phyloP scores from a whole-genome alignment of 1,140 invertebrate genomes.

The Drosophila quadrilineata region DNA sequence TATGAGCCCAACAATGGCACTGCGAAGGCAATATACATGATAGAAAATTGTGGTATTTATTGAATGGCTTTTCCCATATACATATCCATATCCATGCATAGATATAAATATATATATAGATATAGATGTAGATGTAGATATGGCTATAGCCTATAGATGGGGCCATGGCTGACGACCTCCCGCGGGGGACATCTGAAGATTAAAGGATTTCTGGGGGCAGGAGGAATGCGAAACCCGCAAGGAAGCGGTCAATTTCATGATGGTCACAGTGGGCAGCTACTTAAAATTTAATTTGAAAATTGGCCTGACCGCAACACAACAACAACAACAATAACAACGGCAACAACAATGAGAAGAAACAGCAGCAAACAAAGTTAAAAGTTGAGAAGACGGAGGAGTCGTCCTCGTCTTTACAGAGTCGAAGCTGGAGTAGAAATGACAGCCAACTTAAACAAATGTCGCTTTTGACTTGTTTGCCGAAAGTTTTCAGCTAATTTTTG shows the following conservation, averaged over 20 bases:
- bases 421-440: conserved; percentile 4
- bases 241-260: conserved; percentile 38
- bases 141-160: too few relatives aligned
- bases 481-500: conserved; percentile 73
- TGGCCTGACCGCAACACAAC: conserved; percentile 38
- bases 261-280: conserved; percentile 22
- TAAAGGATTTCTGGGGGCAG: conserved; percentile 24
- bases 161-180: not conserved
- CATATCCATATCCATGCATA: conserved; percentile 19
- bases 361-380: not conserved
- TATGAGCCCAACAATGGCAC: conserved; percentile 69
- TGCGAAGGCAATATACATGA: conserved; percentile 67
- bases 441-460: conserved; percentile 62
- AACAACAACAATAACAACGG: conserved; percentile 16
- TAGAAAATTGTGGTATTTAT: conserved; percentile 77
- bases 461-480: conserved; percentile 50
- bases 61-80: conserved; percentile 60
- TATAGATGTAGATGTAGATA: not conserved
- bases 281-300: conserved; percentile 70
- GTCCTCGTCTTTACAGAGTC: too few relatives aligned
- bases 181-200: conserved; percentile 10
- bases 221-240: not conserved
- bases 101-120: not conserved
- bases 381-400: too few relatives aligned
- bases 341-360: not conserved